Base-by-base conservation (phyloP, 2,113 vertebrate genomes). In the Cryptoleucopteryx plumbea region DNA sequence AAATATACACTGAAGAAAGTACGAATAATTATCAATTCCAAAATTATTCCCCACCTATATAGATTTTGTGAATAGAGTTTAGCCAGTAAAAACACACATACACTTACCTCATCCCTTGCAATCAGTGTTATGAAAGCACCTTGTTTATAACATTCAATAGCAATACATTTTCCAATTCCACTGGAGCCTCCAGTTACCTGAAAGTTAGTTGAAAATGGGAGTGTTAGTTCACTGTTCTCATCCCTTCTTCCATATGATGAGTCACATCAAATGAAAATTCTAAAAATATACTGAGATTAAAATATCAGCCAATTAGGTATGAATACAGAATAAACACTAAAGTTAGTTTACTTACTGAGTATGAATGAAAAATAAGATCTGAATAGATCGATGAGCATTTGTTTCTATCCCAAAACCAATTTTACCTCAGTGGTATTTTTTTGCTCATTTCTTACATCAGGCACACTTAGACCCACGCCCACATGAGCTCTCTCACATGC, bases 111-210 rank as follows among this genome's bases (percentile, higher is more conserved):
- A 93, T 99, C 98, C 59, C 99, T 98, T 14, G 99, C 99, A 93
- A 99, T 99, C 97, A 99, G 94, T 5, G 99, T 99, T 97, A 99
- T 99, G 96, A 99, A 99, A 6, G 99, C 99, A 66, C 99, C 99
- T 95, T 99, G 99, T 80, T 98, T 99, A 66, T 99, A 99, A 95
- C 99, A 99, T 95, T 99, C 99, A 38, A 99, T 98, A 29, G 99
- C 99, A 81, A 99, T 98, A 72, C 98, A 98, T 97, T 99, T 99
- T n/a, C 99, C 99, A 79, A 99, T 99, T 62, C 99, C 99, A 90
- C 99, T 99, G 79, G 99, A 99, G 36, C 99, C 99, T 74, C 99
- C 99, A 2, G 99, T 99, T 40, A 99, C 99, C 99, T 99, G 81
- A 16, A 94, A 93, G 72, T 25, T 88, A 65, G 77, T 90, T 77